Base-by-base conservation (phyloP, 1,140 invertebrate species). In the Eriocheir sinensis region DNA sequence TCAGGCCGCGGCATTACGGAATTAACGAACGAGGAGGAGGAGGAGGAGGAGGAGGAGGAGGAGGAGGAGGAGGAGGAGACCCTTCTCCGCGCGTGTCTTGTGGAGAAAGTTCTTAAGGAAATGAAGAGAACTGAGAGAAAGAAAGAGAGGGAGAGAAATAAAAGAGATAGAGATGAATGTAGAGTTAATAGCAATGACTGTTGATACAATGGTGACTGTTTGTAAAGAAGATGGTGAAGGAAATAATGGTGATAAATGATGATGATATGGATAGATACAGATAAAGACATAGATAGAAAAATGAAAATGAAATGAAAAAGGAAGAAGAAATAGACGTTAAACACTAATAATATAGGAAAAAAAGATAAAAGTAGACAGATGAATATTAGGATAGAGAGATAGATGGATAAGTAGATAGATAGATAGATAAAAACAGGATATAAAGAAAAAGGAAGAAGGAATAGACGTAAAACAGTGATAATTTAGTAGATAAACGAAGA, bases 351-450 rank as follows among this genome's bases (percentile, higher is more conserved):
- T n/a, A n/a, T n/a, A n/a, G 32, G 83, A 85, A 30, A 85, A 34
- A 38, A 34, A 86, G 83, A 86, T n/a, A 86, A 34, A 86, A 34
- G 36, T n/a, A 86, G 83, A 86, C 30, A 86, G 83, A 86, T n/a
- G 36, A 34, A 86, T n/a, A 86, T n/a, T 34, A 34, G 36, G 83
- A 86, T n/a, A 86, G 83, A 86, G 83, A 86, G 83, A 86, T n/a
- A 86, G 83, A 86, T n/a, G 36, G 83, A 86, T n/a, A 72, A n/a
- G n/a, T 21, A 72, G 60, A 72, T 21, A 72, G 60, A 34, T n/a
- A 86, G 83, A 86, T 30, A 81, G 27, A 81, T 30, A 27, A 36
- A 81, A 36, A 81, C 3, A 48, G 15, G 15, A 48, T 53, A 53
- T 53, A 53, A 53, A 1, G 48, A 9, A 17, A 9, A 53, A 53